Evolutionary conservation across 2,113 vertebrate species (phyloP), one percentile per base, ranked within the genome.

Genomic region (Pseudois nayaur): DNA sequence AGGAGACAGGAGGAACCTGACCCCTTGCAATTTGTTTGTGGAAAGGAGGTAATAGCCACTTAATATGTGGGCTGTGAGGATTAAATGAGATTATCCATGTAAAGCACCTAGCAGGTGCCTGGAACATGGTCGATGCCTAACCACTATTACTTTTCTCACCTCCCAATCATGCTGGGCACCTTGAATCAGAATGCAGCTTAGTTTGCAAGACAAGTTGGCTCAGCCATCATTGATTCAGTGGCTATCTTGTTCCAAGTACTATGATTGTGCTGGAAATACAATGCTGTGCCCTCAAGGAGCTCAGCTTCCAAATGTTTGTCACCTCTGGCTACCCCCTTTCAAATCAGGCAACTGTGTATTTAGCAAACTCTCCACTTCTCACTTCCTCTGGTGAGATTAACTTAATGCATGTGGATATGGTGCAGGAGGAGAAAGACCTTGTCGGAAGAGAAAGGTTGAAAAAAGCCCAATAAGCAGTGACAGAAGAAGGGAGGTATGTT

Each of bases 361-460:
- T 40, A 19, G 11, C 14, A 45, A 3, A 45, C 2, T 29, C 86
- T 54, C 50, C 64, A 31, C 29, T 23, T 81, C 50, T 81, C 81
- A 45, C 71, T 81, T 88, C 55, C 36, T 13, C 74, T 48, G 43
- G 60, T 21, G 40, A 59, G 11, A 76, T 6, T 8, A 29, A 81
- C 25, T n/a, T 19, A 43, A 27, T 9, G 29, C 33, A 3, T 14
- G 10, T 1, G 27, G 54, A 17, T 10, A 15, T 0, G 5, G 5
- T 23, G 15, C 57, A 54, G 5, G 40, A 87, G 4, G 54, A 82
- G 5, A 31, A 48, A 90, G 33, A 50, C 50, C 50, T 17, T 52
- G 13, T 45, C 7, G 12, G 27, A 87, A 95, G 9, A 48, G 50
- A n/a, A 89, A 74, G 6, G 10, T 71, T 50, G 52, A 74, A 78